phyloP scores from a whole-genome alignment of 2,888 invertebrate genomes.

The Xestia sexstrigata region DNA sequence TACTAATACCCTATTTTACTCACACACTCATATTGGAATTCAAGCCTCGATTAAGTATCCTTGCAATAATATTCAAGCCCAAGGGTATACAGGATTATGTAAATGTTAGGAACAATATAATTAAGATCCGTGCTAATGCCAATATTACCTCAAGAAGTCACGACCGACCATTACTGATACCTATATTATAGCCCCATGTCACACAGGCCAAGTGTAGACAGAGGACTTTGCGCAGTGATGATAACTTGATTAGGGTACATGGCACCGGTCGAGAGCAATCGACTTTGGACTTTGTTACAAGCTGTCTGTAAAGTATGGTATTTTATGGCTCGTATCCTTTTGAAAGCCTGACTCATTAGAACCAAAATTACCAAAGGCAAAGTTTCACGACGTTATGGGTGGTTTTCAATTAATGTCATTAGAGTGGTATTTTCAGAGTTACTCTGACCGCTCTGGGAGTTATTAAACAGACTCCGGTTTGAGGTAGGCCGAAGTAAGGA shows the following conservation, averaged over 20 bases:
- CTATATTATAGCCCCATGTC: not conserved
- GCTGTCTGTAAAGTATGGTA: not conserved
- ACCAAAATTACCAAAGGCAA: not conserved
- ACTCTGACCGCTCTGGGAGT: not conserved
- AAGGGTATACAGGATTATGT: not conserved
- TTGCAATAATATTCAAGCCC: slow-evolving; percentile 3
- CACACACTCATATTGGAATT: too few species aligned
- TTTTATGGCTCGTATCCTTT: not conserved
- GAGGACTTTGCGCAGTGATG: slow-evolving; percentile 9
- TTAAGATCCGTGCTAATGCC: slow-evolving; percentile 10
- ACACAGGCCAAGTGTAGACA: not conserved
- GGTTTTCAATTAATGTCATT: not conserved
- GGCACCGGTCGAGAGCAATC: not conserved
- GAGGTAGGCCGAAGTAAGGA: not conserved
- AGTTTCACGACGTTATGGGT: not conserved
- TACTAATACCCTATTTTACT: too few species aligned
- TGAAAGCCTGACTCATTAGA: not conserved
- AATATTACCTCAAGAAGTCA: not conserved
- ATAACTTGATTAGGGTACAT: slow-evolving; percentile 41
- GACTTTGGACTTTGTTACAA: slow-evolving; percentile 14
- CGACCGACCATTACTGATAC: not conserved
- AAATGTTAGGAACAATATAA: slow-evolving; percentile 7
- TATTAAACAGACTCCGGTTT: not conserved
- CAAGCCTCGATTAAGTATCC: not conserved
- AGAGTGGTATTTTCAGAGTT: not conserved